Percentiles rank a stretch among this genome's conserved stretches.
Evolutionary conservation across 2,888 invertebrate species (phyloP).

Genomic region (Hydrotaea cyrtoneurina): DNA sequence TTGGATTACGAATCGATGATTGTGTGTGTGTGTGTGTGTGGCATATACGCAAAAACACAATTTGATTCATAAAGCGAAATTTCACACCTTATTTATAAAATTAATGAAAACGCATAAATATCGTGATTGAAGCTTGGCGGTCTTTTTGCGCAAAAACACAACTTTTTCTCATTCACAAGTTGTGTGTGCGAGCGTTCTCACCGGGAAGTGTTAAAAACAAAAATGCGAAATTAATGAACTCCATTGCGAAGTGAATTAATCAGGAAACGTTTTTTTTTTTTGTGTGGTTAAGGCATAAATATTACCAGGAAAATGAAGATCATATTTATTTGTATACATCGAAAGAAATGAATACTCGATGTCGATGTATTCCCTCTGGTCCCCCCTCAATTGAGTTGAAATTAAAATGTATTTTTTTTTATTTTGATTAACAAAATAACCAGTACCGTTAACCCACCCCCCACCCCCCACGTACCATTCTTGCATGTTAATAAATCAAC

Average conservation of each 20-base stretch:
- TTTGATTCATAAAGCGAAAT: not conserved
- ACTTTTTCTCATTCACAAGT: no score
- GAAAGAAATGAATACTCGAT: not conserved
- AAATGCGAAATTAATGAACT: slow-evolving; percentile 3
- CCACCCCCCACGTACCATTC: not conserved
- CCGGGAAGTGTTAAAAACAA: not conserved
- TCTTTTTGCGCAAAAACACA: not conserved
- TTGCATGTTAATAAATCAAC: not conserved
- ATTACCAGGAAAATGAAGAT: not conserved
- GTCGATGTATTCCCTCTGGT: not conserved
- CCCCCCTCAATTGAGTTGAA: not conserved
- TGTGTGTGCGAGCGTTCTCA: no score
- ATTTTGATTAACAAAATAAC: not conserved
- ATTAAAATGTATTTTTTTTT: not conserved
- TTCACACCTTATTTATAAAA: not conserved
- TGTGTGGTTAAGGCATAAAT: not conserved
- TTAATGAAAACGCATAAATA: slow-evolving; percentile 13
- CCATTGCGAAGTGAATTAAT: slow-evolving; percentile 6
- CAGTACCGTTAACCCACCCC: not conserved
- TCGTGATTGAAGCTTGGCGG: not conserved
- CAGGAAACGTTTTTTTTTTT: not conserved
- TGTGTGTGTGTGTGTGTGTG: not conserved
- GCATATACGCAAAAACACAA: not conserved
- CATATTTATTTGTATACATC: slow-evolving; percentile 18
- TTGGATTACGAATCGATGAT: no score